Evolutionary conservation across 2,888 invertebrate species (phyloP).

Genomic region (Venustoraphidia nigricollis): DNA sequence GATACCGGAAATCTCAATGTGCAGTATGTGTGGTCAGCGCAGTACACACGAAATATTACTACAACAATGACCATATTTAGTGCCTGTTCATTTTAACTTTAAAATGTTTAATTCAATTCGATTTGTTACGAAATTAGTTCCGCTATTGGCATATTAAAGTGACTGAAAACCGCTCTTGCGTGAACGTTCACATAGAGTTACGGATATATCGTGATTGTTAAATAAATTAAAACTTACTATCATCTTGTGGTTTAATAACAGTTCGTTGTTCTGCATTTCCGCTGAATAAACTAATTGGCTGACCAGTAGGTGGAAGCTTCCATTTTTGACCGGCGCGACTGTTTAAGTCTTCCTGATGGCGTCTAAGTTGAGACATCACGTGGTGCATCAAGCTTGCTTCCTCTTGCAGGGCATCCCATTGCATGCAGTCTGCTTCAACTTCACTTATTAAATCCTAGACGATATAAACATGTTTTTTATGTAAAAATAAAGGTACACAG

Average conservation of each 20-base stretch:
- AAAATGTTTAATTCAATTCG: too few species aligned
- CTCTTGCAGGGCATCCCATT: slow-evolving; percentile 41
- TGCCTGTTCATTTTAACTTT: too few species aligned
- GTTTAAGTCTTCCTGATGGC: slow-evolving; percentile 42
- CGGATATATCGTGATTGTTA: too few species aligned
- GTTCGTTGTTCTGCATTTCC: slow-evolving; percentile 35
- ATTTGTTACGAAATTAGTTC: too few species aligned
- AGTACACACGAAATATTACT: slow-evolving; percentile 68
- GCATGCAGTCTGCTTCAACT: slow-evolving; percentile 46
- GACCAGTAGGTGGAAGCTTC: slow-evolving; percentile 53
- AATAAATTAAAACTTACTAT: slow-evolving; percentile 34
- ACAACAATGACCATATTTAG: slow-evolving; percentile 15
- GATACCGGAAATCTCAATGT: slow-evolving; percentile 57
- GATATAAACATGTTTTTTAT: too few species aligned
- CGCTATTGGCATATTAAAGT: too few species aligned
- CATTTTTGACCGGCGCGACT: slow-evolving; percentile 47
- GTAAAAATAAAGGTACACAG: too few species aligned
- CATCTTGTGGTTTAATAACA: slow-evolving; percentile 47
- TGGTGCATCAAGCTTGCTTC: slow-evolving; percentile 54
- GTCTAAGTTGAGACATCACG: slow-evolving; percentile 43
- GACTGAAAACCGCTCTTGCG: too few species aligned
- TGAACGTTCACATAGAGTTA: too few species aligned
- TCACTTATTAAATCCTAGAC: slow-evolving; percentile 49
- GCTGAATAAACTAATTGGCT: slow-evolving; percentile 49
- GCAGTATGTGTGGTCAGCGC: slow-evolving; percentile 69